A percentile compares a stretch with the other conserved stretches of the same genome.
Evolutionary conservation across 2,888 invertebrate species (phyloP).

Genomic region (Meganola albula): DNA sequence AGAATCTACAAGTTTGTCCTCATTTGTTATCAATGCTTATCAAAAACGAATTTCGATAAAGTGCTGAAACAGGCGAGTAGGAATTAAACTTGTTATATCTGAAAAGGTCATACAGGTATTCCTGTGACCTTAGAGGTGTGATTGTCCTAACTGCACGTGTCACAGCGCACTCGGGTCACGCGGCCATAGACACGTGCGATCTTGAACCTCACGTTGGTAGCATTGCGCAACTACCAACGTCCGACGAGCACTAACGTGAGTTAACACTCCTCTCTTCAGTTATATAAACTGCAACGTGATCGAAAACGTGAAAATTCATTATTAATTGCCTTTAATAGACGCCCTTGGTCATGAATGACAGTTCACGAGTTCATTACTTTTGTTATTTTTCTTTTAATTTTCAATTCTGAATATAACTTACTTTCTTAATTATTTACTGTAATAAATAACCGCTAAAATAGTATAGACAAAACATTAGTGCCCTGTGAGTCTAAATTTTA

Average conservation of each 20-base stretch:
- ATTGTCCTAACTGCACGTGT: conserved; percentile 51
- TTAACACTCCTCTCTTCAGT: conserved; percentile 56
- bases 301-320: conserved; percentile 57
- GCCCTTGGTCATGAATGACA: conserved; percentile 39
- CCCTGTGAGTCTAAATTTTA: too few species aligned
- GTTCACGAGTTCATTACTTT: conserved; percentile 9
- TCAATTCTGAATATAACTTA: too few species aligned
- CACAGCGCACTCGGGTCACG: conserved; percentile 50
- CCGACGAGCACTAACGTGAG: too few species aligned
- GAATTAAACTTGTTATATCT: too few species aligned
- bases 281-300: conserved; percentile 73
- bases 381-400: too few species aligned
- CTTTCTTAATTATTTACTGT: too few species aligned
- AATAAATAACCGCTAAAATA: too few species aligned
- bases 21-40: conserved; percentile 12
- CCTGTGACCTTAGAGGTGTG: conserved; percentile 40
- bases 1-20: too few species aligned
- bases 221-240: conserved; percentile 56
- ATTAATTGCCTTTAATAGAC: conserved; percentile 34
- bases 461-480: too few species aligned
- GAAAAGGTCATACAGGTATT: too few species aligned
- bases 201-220: conserved; percentile 74
- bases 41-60: conserved; percentile 7
- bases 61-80: too few species aligned
- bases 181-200: conserved; percentile 58